These are phyloP conservation scores for Chorisops tibialis DNA, from an alignment of 2,888 invertebrate genomes.

Conservation along the genomic window DNA sequence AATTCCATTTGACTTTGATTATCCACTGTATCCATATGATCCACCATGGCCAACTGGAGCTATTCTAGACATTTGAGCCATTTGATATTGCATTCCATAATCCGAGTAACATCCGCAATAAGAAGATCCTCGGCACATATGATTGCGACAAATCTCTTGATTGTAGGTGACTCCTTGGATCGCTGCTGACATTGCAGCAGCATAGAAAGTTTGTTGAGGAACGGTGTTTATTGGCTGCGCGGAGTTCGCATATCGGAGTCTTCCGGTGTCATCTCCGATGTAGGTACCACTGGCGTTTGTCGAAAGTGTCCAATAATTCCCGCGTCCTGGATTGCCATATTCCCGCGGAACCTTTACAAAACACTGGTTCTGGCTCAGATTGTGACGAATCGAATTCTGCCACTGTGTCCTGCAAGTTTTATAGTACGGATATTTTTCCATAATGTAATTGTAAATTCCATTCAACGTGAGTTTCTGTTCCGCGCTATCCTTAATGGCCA, in stretches of 20 bases:
- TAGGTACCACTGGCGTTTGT: constrained; percentile 91
- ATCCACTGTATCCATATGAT: too few species aligned
- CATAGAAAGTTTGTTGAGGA: not conserved
- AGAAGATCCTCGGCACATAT: too few species aligned
- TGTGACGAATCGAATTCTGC: constrained; percentile 95
- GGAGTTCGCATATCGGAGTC: constrained; percentile 70
- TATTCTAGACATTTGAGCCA: constrained; percentile 12
- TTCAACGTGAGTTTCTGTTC: constrained; percentile 85
- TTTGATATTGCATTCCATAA: not conserved
- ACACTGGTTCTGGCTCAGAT: constrained; percentile 90
- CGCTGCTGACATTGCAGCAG: not conserved
- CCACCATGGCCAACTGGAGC: too few species aligned
- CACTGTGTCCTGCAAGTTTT: constrained; percentile 93
- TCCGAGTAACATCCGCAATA: not conserved
- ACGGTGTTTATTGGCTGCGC: too few species aligned
- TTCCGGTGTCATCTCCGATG: constrained; percentile 92
- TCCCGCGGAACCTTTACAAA: constrained; percentile 91
- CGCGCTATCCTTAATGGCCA: constrained; percentile 89
- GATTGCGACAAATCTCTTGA: too few species aligned
- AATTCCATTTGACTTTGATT: too few species aligned
- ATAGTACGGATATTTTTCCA: constrained; percentile 93
- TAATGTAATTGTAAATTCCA: constrained; percentile 94
- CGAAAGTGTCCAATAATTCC: constrained; percentile 97
- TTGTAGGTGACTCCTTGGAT: too few species aligned
- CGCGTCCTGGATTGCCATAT: constrained; percentile 96